These are phyloP conservation scores for Caradrina clavipalpis DNA, from an alignment of 2,888 invertebrate species.

Conservation along the genomic window DNA sequence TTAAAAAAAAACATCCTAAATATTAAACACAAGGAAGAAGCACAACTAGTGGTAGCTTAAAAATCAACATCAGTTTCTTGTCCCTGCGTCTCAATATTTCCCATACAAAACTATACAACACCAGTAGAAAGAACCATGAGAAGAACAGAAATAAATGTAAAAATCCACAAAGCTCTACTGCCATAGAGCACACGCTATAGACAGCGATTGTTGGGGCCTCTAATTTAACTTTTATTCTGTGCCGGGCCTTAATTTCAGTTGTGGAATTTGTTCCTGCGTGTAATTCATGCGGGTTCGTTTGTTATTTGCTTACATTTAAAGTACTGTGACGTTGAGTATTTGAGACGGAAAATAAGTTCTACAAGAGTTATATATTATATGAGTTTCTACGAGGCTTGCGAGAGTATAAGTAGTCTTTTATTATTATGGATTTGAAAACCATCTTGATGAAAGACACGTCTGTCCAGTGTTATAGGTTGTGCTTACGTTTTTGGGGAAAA, in stretches of 20 bases:
- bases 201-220: conserved; percentile 63
- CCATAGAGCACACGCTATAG: conserved; percentile 49
- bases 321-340: conserved; percentile 36
- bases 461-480: no score
- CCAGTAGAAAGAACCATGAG: neutral
- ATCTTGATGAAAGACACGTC: no score
- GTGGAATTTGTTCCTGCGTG: conserved; percentile 71
- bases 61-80: neutral
- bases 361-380: neutral
- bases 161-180: conserved; percentile 4
- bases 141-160: conserved; percentile 23
- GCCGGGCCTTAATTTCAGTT: conserved; percentile 67
- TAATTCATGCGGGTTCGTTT: conserved; percentile 69
- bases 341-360: conserved; percentile 30
- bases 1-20: neutral
- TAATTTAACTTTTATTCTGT: conserved; percentile 75
- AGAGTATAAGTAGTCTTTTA: neutral
- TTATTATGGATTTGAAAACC: neutral
- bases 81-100: neutral
- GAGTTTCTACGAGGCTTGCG: neutral
- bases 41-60: neutral
- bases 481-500: no score
- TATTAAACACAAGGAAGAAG: neutral
- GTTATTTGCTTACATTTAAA: conserved; percentile 61
- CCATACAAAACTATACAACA: conserved; percentile 23